Conservation (phyloP, 2,797 vertebrate species). For the Galagoides demidoff region DNA sequence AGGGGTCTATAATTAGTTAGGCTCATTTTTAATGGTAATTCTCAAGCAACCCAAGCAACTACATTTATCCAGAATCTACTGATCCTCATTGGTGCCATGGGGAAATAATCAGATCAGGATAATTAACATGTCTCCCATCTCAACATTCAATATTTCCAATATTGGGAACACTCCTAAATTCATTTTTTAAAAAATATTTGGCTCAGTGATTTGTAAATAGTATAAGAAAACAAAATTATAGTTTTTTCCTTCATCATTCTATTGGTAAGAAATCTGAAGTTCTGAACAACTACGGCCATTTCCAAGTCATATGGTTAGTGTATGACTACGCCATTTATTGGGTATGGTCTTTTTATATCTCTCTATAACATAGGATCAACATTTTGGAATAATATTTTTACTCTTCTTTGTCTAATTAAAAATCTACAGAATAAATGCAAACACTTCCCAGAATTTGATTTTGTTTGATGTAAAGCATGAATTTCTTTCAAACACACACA, state of each 20-base stretch:
- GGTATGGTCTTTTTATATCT: not conserved
- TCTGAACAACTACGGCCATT: not conserved
- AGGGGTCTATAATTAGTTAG: no score
- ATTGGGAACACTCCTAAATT: not conserved
- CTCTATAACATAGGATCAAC: not conserved
- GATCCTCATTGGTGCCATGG: no score
- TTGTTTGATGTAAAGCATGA: not conserved
- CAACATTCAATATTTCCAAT: not conserved
- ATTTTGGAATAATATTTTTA: not conserved
- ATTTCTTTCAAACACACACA: not conserved
- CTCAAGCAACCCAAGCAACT: no score
- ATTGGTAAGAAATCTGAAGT: not conserved
- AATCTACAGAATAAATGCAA: not conserved
- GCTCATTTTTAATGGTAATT: no score
- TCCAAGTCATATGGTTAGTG: not conserved
- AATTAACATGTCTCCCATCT: not conserved
- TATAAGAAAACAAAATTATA: not conserved
- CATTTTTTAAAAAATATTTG: not conserved
- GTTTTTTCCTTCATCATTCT: not conserved
- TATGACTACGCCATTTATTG: not conserved
- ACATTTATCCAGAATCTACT: no score
- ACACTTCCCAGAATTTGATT: not conserved
- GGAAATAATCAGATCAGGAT: not conserved
- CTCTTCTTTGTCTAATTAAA: not conserved
- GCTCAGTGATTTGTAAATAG: not conserved